Percentiles rank a stretch among this genome's conserved stretches.
Conservation (phyloP, 2,113 vertebrate species). For the Tursiops truncatus region DNA sequence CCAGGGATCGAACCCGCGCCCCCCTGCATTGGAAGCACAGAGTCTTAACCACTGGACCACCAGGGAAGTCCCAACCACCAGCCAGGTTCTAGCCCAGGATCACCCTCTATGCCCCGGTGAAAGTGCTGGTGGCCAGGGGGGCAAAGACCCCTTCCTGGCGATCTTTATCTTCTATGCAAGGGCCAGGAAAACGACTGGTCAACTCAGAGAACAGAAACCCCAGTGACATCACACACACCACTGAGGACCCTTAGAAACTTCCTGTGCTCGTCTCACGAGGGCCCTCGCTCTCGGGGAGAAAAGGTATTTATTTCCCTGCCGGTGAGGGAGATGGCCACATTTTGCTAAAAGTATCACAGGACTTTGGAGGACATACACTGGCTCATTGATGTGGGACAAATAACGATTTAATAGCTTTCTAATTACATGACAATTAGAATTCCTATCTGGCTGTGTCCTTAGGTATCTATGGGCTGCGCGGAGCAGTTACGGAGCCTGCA, state of each 20-base stretch:
- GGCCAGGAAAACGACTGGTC: not conserved
- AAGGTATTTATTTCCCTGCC: slow-evolving; percentile 59
- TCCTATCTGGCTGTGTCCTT: not conserved
- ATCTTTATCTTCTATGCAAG: not conserved
- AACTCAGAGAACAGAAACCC: not conserved
- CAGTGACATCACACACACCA: accelerated
- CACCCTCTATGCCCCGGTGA: too few relatives aligned
- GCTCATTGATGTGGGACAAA: slow-evolving; percentile 69
- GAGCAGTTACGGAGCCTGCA: not conserved
- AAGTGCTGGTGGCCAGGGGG: accelerated
- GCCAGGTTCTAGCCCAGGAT: accelerated
- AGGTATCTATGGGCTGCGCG: not conserved
- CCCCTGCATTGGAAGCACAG: not conserved
- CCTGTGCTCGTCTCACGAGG: accelerated
- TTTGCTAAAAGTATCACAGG: slow-evolving; percentile 37
- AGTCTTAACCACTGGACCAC: too few relatives aligned
- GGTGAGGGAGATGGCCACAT: slow-evolving; percentile 18
- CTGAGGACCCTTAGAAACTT: accelerated
- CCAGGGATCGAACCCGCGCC: not conserved
- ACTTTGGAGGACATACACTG: slow-evolving; percentile 55
- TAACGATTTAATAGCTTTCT: slow-evolving; percentile 49
- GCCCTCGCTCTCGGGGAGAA: not conserved
- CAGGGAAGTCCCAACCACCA: too few relatives aligned
- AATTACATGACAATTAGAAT: slow-evolving; percentile 70
- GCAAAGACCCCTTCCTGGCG: too few relatives aligned